Evolutionary conservation across 2,797 vertebrate genomes (phyloP).

Genomic region (Chelmon rostratus): DNA sequence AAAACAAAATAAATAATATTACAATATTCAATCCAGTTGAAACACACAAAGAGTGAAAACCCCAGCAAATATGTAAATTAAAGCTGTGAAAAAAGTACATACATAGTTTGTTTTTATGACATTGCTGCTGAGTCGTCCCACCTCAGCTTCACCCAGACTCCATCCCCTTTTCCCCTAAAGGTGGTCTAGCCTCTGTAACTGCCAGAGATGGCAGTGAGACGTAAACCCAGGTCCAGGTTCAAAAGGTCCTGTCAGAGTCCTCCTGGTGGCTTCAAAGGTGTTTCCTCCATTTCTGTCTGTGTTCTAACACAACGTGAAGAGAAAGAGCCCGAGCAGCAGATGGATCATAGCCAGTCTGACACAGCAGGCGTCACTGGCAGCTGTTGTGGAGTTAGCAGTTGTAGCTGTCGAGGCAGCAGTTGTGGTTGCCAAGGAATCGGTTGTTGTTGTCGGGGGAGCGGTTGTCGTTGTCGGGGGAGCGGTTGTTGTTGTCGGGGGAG

Average conservation of each 20-base stretch:
- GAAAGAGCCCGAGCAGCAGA: conserved; percentile 6
- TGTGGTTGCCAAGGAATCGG: no score
- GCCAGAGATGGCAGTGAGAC: neutral
- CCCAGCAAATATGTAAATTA: no score
- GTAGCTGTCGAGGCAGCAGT: neutral
- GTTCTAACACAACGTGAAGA: neutral
- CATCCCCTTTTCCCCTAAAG: no score
- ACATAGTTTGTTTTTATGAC: neutral
- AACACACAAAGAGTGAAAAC: no score
- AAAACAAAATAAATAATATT: no score
- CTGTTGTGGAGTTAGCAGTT: fast-evolving
- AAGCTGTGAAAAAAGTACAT: no score
- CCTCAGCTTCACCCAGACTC: neutral
- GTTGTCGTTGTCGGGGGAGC: no score
- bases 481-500: no score
- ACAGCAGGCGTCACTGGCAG: neutral
- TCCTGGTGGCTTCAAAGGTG: neutral
- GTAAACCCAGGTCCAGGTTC: neutral
- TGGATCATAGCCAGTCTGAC: neutral
- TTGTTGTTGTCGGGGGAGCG: no score
- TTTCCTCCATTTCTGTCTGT: no score
- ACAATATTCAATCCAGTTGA: no score
- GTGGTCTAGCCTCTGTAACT: neutral
- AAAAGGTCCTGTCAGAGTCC: neutral
- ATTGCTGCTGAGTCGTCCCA: neutral